phyloP scores from a whole-genome alignment of 2,797 vertebrate species.

The Pseudochaenichthys georgianus region DNA sequence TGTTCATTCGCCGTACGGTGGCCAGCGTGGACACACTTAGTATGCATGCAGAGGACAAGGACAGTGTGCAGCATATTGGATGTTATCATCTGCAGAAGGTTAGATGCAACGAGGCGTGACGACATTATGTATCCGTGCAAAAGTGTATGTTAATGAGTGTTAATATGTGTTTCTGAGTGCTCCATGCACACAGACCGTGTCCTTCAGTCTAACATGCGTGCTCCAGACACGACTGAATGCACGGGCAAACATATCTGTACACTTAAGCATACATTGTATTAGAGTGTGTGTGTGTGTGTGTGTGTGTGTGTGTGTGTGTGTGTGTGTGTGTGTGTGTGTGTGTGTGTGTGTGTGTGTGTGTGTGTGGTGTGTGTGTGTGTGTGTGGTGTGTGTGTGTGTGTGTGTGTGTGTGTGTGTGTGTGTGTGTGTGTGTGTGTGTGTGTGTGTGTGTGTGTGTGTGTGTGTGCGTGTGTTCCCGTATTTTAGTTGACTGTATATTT shows the following conservation, averaged over 20 bases:
- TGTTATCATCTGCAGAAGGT: conserved; percentile 36
- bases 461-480: background rate
- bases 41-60: background rate
- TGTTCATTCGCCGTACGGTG: background rate
- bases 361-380: too few species aligned
- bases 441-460: too few species aligned
- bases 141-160: conserved; percentile 25
- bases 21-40: conserved; percentile 17
- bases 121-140: conserved; percentile 1
- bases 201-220: background rate
- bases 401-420: background rate
- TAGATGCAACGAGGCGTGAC: conserved; percentile 15
- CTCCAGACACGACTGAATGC: background rate
- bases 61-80: conserved; percentile 13
- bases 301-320: too few species aligned
- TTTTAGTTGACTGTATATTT: too few species aligned
- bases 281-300: background rate
- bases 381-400: conserved; percentile 14
- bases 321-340: too few species aligned
- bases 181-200: conserved; percentile 3
- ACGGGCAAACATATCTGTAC: background rate
- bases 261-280: background rate
- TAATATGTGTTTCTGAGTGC: conserved; percentile 34
- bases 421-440: too few species aligned
- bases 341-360: too few species aligned